Base-by-base conservation (phyloP, 2,113 vertebrate genomes). In the Malurus cyaneus region DNA sequence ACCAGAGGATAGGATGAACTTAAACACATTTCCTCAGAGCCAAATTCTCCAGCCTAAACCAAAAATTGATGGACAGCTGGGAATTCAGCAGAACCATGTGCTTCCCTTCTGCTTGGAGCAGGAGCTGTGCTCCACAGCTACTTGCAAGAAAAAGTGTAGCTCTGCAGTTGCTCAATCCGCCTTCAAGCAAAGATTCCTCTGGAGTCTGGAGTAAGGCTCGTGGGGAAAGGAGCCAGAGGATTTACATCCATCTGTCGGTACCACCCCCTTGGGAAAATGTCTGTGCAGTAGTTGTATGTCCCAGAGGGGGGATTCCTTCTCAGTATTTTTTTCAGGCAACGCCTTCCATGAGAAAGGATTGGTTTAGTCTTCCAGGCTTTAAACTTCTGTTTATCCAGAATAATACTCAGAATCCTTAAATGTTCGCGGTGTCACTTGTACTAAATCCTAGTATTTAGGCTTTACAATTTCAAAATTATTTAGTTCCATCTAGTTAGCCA, bases 331-430 rank as follows among this genome's bases (percentile, higher is more conserved):
- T 86, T 59, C 23, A 80, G 52, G 71, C 67, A 94, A 86, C 2
- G 2, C 83, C 89, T 81, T 74, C 64, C 71, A 11, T 1, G 7
- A 84, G 71, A 86, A 72, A 67, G 49, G 39, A 56, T 83, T 74
- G 56, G 5, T 47, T 93, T 92, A 73, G 56, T 56, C 56, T 82
- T 86, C 42, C 72, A 88, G 64, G 34, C n/a, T 78, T 67, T 83
- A 95, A 90, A 84, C 52, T 83, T 82, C 72, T 93, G 52, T 92
- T 90, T 92, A 90, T 88, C 74, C 52, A 39, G 8, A 83, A 60
- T 93, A 94, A 95, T 62, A 18, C 74, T 82, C 64, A 78, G 24
- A 94, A 93, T 92, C 89, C 86, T 66, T 88, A 95, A 95, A 88
- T 66, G 41, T 70, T 80, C 9, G 2, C 0, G 2, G 34, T 42